Conservation (phyloP, 2,888 invertebrate genomes). For the Ormyrus thymus region DNA sequence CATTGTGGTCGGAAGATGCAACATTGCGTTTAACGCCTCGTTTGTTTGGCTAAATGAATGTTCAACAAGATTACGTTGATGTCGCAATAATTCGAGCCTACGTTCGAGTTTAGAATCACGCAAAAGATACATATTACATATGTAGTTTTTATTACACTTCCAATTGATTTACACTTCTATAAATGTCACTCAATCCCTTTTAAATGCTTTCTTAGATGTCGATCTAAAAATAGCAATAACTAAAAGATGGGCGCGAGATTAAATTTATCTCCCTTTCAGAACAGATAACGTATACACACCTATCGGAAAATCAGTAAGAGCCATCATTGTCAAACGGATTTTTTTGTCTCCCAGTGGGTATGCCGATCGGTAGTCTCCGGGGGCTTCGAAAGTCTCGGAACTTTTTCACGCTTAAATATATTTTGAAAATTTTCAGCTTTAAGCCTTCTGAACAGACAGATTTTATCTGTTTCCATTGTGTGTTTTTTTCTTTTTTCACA, state of each 20-base stretch:
- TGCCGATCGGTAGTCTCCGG: neutral
- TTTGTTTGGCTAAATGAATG: too few relatives aligned
- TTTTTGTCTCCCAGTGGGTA: neutral
- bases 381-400: neutral
- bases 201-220: too few relatives aligned
- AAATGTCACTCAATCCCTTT: too few relatives aligned
- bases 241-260: too few relatives aligned
- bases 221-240: too few relatives aligned
- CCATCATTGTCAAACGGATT: conserved; percentile 4
- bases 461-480: conserved; percentile 29
- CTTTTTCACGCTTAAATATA: conserved; percentile 39
- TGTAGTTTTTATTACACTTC: too few relatives aligned
- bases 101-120: too few relatives aligned
- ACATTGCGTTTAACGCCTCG: too few relatives aligned
- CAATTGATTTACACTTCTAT: too few relatives aligned
- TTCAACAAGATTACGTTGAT: too few relatives aligned
- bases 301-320: neutral
- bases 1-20: neutral
- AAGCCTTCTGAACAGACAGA: conserved; percentile 14
- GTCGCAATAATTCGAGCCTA: too few relatives aligned
- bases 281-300: neutral
- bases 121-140: too few relatives aligned
- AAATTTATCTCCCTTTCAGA: neutral
- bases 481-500: neutral
- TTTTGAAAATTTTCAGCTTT: conserved; percentile 31